These are phyloP conservation scores for Microplitis manilae DNA, from an alignment of 2,888 invertebrate species.

Conservation along the genomic window DNA sequence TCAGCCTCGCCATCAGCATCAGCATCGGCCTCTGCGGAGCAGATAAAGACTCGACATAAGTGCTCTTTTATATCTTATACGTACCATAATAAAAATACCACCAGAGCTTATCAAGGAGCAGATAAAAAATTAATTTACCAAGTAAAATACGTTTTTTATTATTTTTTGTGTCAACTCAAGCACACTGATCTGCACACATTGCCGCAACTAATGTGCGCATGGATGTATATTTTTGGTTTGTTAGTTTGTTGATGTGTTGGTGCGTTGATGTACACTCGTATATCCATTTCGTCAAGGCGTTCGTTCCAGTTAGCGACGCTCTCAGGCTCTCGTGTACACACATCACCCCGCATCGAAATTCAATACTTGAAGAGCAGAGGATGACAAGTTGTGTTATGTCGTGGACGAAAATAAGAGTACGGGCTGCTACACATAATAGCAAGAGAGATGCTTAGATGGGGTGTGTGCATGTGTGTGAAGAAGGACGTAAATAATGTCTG, in stretches of 20 bases:
- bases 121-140: background rate
- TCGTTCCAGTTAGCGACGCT: slow-evolving; percentile 41
- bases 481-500: background rate
- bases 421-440: background rate
- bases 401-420: background rate
- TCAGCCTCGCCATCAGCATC: too few species aligned
- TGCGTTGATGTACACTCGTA: background rate
- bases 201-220: too few species aligned
- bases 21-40: background rate
- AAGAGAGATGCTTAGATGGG: background rate
- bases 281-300: background rate
- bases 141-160: background rate
- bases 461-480: background rate
- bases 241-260: too few species aligned
- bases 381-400: background rate
- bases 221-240: too few species aligned
- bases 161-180: background rate
- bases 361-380: slow-evolving; percentile 44
- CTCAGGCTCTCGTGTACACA: slow-evolving; percentile 34
- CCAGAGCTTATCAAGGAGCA: background rate
- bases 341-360: slow-evolving; percentile 49
- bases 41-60: background rate
- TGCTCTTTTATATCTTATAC: background rate
- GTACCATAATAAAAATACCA: background rate
- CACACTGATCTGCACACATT: too few species aligned